These are phyloP conservation scores for Hoplodrina blanda DNA, from an alignment of 2,888 invertebrate genomes.

Conservation along the genomic window DNA sequence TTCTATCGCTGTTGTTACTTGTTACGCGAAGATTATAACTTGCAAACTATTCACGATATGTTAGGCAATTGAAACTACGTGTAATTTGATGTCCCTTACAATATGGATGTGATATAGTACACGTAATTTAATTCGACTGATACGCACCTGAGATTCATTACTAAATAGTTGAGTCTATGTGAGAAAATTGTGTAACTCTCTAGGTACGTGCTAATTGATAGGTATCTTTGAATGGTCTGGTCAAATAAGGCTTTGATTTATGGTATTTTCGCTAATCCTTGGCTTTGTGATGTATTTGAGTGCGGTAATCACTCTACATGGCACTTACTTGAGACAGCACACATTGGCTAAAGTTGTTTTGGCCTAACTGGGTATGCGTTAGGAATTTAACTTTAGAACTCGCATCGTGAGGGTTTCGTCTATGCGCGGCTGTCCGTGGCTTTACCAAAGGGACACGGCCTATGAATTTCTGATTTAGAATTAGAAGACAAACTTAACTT, in stretches of 20 bases:
- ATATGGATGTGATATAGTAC: conserved; percentile 15
- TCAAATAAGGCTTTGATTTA: background rate
- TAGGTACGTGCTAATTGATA: background rate
- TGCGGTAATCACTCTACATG: no score
- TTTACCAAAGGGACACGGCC: no score
- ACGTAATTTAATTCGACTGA: conserved; percentile 12
- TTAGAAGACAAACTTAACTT: no score
- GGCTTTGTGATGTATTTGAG: background rate
- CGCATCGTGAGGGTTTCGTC: no score
- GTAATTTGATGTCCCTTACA: conserved; percentile 27
- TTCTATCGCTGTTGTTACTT: conserved; percentile 56
- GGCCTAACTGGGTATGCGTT: no score
- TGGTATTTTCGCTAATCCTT: background rate
- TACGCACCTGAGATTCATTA: conserved; percentile 5
- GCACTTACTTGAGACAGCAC: background rate
- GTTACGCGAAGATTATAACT: conserved; percentile 49
- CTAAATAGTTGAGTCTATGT: background rate
- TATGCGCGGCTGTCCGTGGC: no score
- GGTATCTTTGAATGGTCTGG: background rate
- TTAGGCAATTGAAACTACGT: conserved; percentile 46
- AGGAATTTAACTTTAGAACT: no score
- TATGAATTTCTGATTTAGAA: no score
- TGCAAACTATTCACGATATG: conserved; percentile 51
- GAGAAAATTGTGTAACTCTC: background rate
- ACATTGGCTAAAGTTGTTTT: no score